A percentile compares a stretch with the other conserved stretches of the same genome.
Evolutionary conservation across 2,888 invertebrate genomes (phyloP).

Genomic region (Hololepta plana): DNA sequence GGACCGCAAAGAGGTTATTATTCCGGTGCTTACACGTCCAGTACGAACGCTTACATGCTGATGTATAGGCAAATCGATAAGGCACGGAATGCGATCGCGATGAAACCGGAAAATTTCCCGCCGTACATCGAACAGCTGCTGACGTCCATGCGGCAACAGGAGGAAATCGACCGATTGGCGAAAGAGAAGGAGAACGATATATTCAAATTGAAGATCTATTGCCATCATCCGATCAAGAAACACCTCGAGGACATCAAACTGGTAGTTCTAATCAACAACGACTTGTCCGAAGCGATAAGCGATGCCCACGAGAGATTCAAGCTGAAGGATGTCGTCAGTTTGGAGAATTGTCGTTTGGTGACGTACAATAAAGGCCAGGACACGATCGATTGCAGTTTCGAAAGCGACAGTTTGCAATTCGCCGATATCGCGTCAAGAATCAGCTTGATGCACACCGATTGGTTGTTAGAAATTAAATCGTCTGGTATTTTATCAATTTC

Average conservation of each 20-base stretch:
- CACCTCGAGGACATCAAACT: conserved; percentile 29
- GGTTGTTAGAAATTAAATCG: conserved; percentile 49
- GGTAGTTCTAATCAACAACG: conserved; percentile 38
- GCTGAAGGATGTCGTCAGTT: conserved; percentile 34
- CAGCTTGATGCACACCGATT: conserved; percentile 31
- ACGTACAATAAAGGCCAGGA: conserved; percentile 45
- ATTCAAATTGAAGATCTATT: conserved; percentile 43
- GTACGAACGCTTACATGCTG: conserved; percentile 81
- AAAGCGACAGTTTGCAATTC: conserved; percentile 30
- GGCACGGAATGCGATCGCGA: conserved; percentile 40
- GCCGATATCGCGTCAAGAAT: conserved; percentile 29
- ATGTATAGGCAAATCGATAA: conserved; percentile 68
- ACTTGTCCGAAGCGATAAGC: conserved; percentile 38
- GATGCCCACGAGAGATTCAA: conserved; percentile 39
- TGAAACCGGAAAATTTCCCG: conserved; percentile 53
- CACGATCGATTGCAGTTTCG: conserved; percentile 48
- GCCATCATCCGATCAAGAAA: conserved; percentile 33
- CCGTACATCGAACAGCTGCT: conserved; percentile 47
- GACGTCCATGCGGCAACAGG: conserved; percentile 42
- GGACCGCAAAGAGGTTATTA: conserved; percentile 45
- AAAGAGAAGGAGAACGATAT: conserved; percentile 42
- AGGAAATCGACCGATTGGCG: conserved; percentile 40
- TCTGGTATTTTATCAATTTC: conserved; percentile 22
- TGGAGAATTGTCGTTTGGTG: conserved; percentile 54
- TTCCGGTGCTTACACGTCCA: conserved; percentile 56